Conservation (phyloP, 2,797 vertebrate genomes). For the Argya squamiceps region DNA sequence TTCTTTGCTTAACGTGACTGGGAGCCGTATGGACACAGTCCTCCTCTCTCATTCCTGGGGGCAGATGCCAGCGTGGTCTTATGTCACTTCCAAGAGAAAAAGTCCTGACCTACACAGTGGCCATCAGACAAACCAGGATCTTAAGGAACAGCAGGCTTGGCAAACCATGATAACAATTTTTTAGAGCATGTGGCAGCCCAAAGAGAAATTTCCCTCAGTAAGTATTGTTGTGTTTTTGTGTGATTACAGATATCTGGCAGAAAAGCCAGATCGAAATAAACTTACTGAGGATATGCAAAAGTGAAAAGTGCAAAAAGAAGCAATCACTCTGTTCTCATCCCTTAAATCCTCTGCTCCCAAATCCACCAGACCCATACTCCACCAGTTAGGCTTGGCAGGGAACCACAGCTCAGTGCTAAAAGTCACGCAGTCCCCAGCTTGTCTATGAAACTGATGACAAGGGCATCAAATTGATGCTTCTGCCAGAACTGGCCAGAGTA, state of each 20-base stretch:
- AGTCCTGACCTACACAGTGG: conserved; percentile 34
- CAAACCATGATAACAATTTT: not conserved
- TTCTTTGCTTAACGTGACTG: conserved; percentile 64
- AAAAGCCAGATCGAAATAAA: not conserved
- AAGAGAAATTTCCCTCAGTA: not conserved
- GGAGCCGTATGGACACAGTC: conserved; percentile 55
- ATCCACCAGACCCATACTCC: not conserved
- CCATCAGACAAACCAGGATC: not conserved
- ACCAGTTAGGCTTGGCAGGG: not conserved
- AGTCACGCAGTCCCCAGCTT: not conserved
- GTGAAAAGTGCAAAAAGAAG: not conserved
- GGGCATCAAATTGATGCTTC: conserved; percentile 41
- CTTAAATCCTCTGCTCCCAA: not conserved
- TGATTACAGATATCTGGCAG: not conserved
- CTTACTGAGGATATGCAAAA: not conserved
- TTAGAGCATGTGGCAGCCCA: not conserved
- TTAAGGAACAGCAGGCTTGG: not conserved
- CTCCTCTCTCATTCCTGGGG: conserved; percentile 58
- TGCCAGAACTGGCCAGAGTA: conserved; percentile 58
- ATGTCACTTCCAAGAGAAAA: conserved; percentile 52
- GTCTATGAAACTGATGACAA: conserved; percentile 18
- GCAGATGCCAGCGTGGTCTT: conserved; percentile 51
- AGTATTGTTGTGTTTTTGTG: not conserved
- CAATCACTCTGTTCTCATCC: not conserved
- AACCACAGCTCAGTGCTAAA: not conserved